Evolutionary conservation across 2,113 vertebrate genomes (phyloP).

Genomic region (Eptesicus fuscus): DNA sequence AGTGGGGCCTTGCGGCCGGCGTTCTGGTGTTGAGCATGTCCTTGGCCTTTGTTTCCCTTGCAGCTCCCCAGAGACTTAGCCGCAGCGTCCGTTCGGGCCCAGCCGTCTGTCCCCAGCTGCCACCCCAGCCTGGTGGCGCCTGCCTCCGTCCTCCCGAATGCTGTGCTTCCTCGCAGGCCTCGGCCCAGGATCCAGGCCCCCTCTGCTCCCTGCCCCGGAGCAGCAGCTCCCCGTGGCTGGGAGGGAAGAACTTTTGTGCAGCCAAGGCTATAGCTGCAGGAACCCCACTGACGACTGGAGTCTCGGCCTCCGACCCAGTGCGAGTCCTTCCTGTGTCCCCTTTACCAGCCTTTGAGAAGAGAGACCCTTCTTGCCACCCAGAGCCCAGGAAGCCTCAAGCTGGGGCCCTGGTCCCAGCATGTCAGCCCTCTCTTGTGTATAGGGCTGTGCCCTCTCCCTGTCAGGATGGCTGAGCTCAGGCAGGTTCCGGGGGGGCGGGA

Average conservation of each 20-base stretch:
- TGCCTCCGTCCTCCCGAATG: slow-evolving; percentile 68
- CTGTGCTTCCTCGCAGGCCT: slow-evolving; percentile 56
- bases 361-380: not conserved
- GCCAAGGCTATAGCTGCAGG: not conserved
- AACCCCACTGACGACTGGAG: not conserved
- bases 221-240: not conserved
- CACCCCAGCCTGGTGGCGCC: slow-evolving; percentile 49
- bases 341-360: not conserved
- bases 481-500: slow-evolving; percentile 62
- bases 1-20: not conserved
- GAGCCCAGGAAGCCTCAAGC: slow-evolving; percentile 26
- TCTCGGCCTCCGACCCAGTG: not conserved
- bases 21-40: not conserved
- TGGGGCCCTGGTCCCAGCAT: slow-evolving; percentile 59
- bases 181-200: slow-evolving; percentile 57
- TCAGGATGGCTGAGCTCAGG: slow-evolving; percentile 68
- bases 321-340: not conserved
- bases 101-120: not conserved
- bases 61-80: slow-evolving; percentile 37
- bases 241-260: not conserved
- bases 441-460: slow-evolving; percentile 58
- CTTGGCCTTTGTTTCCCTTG: slow-evolving; percentile 30
- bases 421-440: slow-evolving; percentile 52
- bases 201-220: slow-evolving; percentile 27
- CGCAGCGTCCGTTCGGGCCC: not conserved